phyloP scores from a whole-genome alignment of 2,797 vertebrate species.

The Thripadectes ignobilis region DNA sequence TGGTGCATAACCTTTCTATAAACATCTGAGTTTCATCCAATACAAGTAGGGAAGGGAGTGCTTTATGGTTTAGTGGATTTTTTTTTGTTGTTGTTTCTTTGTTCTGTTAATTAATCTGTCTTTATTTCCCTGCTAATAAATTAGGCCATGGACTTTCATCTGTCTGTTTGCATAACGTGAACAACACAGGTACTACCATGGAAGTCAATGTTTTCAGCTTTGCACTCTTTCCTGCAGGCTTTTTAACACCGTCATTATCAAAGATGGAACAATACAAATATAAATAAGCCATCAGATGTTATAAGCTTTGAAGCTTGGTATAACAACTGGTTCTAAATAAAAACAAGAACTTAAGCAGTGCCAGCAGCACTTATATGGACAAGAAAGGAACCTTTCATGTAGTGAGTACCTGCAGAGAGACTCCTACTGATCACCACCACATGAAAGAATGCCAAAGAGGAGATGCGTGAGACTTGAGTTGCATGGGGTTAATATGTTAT shows the following conservation, averaged over 20 bases:
- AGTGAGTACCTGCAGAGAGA: neutral
- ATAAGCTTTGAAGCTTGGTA: conserved; percentile 26
- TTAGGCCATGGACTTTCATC: neutral
- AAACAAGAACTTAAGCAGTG: neutral
- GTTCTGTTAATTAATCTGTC: neutral
- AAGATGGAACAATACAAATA: conserved; percentile 1
- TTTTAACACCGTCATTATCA: neutral
- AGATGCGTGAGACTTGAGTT: neutral
- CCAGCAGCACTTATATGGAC: neutral
- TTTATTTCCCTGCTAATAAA: neutral
- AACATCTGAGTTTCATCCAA: neutral
- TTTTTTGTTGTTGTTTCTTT: neutral
- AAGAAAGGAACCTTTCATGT: conserved; percentile 63
- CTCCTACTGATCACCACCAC: neutral
- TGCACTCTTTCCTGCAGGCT: neutral
- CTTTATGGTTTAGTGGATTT: neutral
- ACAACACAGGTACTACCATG: neutral
- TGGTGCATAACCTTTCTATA: neutral
- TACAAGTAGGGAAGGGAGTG: neutral
- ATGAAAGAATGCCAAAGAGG: conserved; percentile 37
- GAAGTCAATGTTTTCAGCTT: neutral
- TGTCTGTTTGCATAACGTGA: neutral
- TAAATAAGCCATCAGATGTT: conserved; percentile 26
- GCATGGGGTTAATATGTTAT: neutral
- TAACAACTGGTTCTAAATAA: neutral